A percentile compares a stretch with the other conserved stretches of the same genome.
Evolutionary conservation across 2,888 invertebrate genomes (phyloP).

Genomic region (Eueremaeus valkanovi): DNA sequence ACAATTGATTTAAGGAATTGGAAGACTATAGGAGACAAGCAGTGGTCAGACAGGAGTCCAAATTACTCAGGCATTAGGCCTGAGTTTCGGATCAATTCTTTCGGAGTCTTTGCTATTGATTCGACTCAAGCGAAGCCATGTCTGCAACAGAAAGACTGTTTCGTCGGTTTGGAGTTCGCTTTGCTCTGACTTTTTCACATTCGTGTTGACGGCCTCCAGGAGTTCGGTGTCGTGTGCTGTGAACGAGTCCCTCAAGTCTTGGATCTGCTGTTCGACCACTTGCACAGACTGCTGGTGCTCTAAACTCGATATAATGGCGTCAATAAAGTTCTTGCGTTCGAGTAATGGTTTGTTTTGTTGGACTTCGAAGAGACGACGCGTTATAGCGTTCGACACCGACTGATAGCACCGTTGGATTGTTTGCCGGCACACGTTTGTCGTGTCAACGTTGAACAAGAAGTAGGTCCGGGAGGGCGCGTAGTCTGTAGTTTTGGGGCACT

Average conservation of each 20-base stretch:
- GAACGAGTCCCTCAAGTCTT: slow-evolving; percentile 61
- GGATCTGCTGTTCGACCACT: slow-evolving; percentile 59
- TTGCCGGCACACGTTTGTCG: slow-evolving; percentile 62
- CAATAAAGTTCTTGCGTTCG: slow-evolving; percentile 79
- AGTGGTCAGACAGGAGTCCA: neutral
- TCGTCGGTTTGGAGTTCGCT: slow-evolving; percentile 76
- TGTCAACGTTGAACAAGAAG: slow-evolving; percentile 69
- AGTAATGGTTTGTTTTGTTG: slow-evolving; percentile 70
- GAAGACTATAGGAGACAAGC: slow-evolving; percentile 17
- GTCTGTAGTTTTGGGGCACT: slow-evolving; percentile 58
- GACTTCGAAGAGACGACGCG: slow-evolving; percentile 63
- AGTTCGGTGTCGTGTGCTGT: slow-evolving; percentile 52
- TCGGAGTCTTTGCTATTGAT: slow-evolving; percentile 12
- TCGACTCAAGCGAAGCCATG: slow-evolving; percentile 55
- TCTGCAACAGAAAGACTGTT: slow-evolving; percentile 73
- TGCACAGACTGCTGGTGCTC: slow-evolving; percentile 70
- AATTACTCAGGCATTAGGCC: neutral
- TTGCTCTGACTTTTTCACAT: slow-evolving; percentile 67
- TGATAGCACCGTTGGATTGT: slow-evolving; percentile 67
- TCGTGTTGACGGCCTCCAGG: slow-evolving; percentile 66
- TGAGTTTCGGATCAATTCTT: slow-evolving; percentile 1
- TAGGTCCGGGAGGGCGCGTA: slow-evolving; percentile 74
- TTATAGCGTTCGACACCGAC: slow-evolving; percentile 65
- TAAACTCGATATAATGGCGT: slow-evolving; percentile 74
- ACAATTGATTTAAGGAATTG: slow-evolving; percentile 13